Evolutionary conservation across 2,888 invertebrate genomes (phyloP), one percentile per base, ranked within the genome.

Genomic region (Rhaphigaster nebulosa): DNA sequence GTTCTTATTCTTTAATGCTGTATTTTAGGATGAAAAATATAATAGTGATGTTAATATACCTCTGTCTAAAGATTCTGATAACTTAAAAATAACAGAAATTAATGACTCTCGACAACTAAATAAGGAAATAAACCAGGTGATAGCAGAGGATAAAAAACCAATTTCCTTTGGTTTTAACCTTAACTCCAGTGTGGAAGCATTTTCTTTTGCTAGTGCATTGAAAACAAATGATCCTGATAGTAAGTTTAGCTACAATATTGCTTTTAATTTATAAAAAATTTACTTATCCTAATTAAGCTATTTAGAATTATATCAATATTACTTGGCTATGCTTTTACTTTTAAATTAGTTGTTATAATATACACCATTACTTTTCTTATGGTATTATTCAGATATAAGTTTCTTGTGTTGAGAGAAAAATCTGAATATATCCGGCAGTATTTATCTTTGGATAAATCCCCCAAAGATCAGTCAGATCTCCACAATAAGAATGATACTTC

Each of bases 161-260:
- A 26, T 45, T 45, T 3, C 70, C 20, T 84, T 84, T 50, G n/a
- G 84, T 50, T 84, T 84, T 50, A 84, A 41, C 18, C n/a, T n/a
- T 0, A 84, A 18, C 12, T 4, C 45, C 2, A 45, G 45, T 50
- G 41, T n/a, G 38, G 84, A 26, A 45, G 84, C 45, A n/a, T 84
- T 84, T 84, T 84, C 84, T 45, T 84, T 84, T 84, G 84, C 84
- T 0, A 84, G n/a, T 84, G 84, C 84, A 13, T 84, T 84, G n/a
- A 41, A 84, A 84, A 45, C 84, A 13, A 84, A 45, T 84, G 45
- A 84, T 45, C 23, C 80, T 84, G 80, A 84, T 50, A 84, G 84
- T 84, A 84, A 84, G 84, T 38, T 76, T 38, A 20, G 70, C 20
- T 76, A 38, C 20, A 76, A 6, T 50, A n/a, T n/a, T 84, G 1